Evolutionary conservation across 1,140 invertebrate genomes (phyloP).

Genomic region (Bombus waltoni): DNA sequence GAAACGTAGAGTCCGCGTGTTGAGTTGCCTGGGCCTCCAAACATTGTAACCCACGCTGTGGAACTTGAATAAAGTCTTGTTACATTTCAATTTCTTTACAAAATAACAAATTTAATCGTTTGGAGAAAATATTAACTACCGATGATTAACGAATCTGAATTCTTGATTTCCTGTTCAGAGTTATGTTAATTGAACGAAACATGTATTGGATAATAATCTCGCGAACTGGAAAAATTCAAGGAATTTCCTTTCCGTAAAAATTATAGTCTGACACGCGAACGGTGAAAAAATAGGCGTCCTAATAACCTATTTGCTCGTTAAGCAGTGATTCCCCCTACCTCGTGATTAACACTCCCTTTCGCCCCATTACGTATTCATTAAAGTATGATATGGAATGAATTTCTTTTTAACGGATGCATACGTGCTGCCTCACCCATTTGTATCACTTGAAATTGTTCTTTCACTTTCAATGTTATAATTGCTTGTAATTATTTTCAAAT

Average conservation of each 20-base stretch:
- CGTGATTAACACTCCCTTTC: slow-evolving; percentile 21
- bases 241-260: slow-evolving; percentile 11
- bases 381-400: neutral
- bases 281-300: slow-evolving; percentile 18
- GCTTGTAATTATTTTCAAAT: neutral
- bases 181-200: slow-evolving; percentile 12
- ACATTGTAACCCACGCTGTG: too few relatives aligned
- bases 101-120: too few relatives aligned
- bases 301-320: slow-evolving; percentile 35
- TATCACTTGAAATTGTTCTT: neutral
- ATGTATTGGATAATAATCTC: neutral
- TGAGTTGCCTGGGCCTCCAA: too few relatives aligned
- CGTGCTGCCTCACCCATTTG: neutral
- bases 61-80: too few relatives aligned
- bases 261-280: neutral
- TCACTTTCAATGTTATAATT: neutral
- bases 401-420: neutral
- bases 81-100: too few relatives aligned
- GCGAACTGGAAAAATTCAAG: neutral
- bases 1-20: too few relatives aligned
- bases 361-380: too few relatives aligned
- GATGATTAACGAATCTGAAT: neutral
- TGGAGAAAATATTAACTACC: neutral
- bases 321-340: neutral
- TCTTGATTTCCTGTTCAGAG: neutral